These are phyloP conservation scores for Poicephalus meyeri DNA, from an alignment of 2,113 vertebrate species.

Conservation along the genomic window DNA sequence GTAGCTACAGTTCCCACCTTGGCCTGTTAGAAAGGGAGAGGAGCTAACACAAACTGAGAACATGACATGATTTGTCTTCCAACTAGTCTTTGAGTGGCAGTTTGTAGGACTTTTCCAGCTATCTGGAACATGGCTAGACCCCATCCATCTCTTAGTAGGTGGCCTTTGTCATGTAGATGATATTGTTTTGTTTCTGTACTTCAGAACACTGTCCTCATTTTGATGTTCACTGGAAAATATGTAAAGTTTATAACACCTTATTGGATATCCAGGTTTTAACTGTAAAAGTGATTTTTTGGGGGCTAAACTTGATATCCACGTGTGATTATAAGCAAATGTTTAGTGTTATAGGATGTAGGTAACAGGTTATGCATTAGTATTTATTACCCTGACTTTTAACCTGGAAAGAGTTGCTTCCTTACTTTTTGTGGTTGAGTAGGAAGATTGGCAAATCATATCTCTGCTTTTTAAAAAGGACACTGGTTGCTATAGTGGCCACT, in stretches of 20 bases:
- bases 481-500: conserved; percentile 21
- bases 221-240: conserved; percentile 55
- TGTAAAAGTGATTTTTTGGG: neutral
- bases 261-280: conserved; percentile 39
- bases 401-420: conserved; percentile 43
- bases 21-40: neutral
- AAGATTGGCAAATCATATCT: conserved; percentile 27
- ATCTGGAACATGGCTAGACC: neutral
- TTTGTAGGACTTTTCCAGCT: neutral
- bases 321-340: conserved; percentile 38
- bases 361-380: conserved; percentile 48
- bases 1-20: neutral
- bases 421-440: neutral
- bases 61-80: conserved; percentile 10
- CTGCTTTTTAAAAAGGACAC: conserved; percentile 21
- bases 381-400: conserved; percentile 59
- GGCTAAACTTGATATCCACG: conserved; percentile 2
- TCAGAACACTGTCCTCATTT: conserved; percentile 16
- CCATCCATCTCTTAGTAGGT: neutral
- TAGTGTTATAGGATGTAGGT: conserved; percentile 37
- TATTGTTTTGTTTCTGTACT: conserved; percentile 37
- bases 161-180: neutral
- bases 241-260: conserved; percentile 35
- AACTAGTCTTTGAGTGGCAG: conserved; percentile 2
- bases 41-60: neutral